These are phyloP conservation scores for Pao palembangensis DNA, from an alignment of 2,113 vertebrate species.

Conservation along the genomic window DNA sequence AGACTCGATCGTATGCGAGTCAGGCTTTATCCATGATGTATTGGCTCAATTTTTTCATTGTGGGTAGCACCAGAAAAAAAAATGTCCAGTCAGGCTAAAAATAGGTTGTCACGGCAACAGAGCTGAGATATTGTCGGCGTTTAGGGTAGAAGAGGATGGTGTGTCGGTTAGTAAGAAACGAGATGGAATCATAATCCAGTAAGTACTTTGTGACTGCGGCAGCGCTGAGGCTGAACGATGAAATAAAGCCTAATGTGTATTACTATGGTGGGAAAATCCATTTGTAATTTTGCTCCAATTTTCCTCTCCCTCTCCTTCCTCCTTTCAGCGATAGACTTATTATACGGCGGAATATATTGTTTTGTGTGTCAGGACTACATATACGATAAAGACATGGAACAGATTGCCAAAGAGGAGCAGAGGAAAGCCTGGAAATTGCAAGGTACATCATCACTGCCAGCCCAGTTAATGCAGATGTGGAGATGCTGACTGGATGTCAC, in stretches of 20 bases:
- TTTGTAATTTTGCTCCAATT: constrained; percentile 43
- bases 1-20: not conserved
- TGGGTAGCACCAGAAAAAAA: constrained; percentile 35
- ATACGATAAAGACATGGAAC: constrained; percentile 99
- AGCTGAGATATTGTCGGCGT: constrained; percentile 57
- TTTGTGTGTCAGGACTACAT: constrained; percentile 99
- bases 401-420: constrained; percentile 99
- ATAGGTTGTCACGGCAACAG: constrained; percentile 75
- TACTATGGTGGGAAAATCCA: constrained; percentile 23
- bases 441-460: constrained; percentile 74
- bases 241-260: constrained; percentile 7
- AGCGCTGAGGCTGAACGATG: not conserved
- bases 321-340: constrained; percentile 88
- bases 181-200: too few species aligned
- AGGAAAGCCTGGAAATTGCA: constrained; percentile 98
- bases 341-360: constrained; percentile 98
- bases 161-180: constrained; percentile 25
- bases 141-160: constrained; percentile 45
- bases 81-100: constrained; percentile 57
- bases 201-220: not conserved
- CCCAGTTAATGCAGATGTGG: not conserved
- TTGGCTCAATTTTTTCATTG: constrained; percentile 28
- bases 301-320: constrained; percentile 12
- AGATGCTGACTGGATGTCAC: constrained; percentile 7
- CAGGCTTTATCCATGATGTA: constrained; percentile 22